These are phyloP conservation scores for Salvelinus fontinalis DNA, from an alignment of 2,113 vertebrate genomes.

Conservation along the genomic window DNA sequence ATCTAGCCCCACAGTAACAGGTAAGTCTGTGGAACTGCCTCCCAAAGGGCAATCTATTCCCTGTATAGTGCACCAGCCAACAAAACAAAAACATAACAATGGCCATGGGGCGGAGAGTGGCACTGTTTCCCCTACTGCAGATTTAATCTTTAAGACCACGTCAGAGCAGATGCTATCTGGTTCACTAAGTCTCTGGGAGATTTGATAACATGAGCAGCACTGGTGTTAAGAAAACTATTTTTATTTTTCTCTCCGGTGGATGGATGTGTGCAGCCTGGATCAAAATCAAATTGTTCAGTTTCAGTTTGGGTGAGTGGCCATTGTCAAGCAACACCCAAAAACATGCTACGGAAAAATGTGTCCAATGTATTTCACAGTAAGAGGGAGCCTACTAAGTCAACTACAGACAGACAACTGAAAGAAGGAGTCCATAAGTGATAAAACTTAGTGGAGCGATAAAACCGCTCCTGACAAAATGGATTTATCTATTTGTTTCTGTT, in stretches of 20 bases:
- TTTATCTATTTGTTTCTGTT: constrained; percentile 61
- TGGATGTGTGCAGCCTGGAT: no score
- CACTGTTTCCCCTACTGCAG: not conserved
- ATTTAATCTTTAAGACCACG: not conserved
- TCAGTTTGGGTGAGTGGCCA: constrained; percentile 10
- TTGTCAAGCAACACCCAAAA: constrained; percentile 15
- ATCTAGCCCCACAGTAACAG: not conserved
- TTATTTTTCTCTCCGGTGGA: not conserved
- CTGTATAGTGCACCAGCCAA: not conserved
- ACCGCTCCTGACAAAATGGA: constrained; percentile 47
- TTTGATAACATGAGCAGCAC: not conserved
- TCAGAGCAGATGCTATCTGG: not conserved
- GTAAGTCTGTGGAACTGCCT: not conserved
- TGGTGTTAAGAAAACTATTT: not conserved
- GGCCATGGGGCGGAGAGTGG: not conserved
- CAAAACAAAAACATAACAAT: not conserved
- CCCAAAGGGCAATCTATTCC: constrained; percentile 5
- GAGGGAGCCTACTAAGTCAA: constrained; percentile 15
- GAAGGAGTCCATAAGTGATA: constrained; percentile 35
- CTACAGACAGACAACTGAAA: constrained; percentile 22
- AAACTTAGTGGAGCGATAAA: constrained; percentile 51
- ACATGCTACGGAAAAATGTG: constrained; percentile 28
- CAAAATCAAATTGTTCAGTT: no score
- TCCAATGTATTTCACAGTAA: constrained; percentile 36
- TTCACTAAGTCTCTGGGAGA: not conserved